Evolutionary conservation across 2,797 vertebrate genomes (phyloP), one percentile per base, ranked within the genome.

Genomic region (Pangasius sanitwongsei): DNA sequence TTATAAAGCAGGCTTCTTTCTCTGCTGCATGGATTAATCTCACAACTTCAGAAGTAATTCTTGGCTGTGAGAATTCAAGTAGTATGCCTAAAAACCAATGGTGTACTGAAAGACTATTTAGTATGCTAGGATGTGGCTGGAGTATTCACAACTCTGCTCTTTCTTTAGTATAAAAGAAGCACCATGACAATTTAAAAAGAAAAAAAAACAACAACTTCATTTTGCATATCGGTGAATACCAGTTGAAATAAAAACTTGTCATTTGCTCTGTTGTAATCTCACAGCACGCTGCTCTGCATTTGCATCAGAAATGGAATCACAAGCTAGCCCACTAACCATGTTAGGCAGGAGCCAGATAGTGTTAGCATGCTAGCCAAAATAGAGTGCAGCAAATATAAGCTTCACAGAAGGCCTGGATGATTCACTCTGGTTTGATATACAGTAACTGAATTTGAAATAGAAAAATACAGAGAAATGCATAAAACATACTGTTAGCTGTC

Each of bases 1-100:
- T 48, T 28, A 8, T 65, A 67, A 84, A 67, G 41, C 61, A 48
- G 83, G 44, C 63, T 53, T 69, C 9, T 16, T 84, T 69, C 83
- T 53, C 83, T 31, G 41, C 61, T 34, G 28, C 83, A 50, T 48
- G 41, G 63, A 84, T 84, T 84, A 69, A n/a, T 69, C 63, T 84
- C 44, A 31, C 37, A 6, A 11, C 44, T 84, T 53, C 41, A 84
- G 44, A 69, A 18, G 57, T 31, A 37, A 34, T 81, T 81, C 53
- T 57, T 18, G 53, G 31, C 78, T 57, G n/a, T 34, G 31, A 81
- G n/a, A 69, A 50, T 63, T 63, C 57, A 44, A 6, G 25, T 67
- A n/a, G 25, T 83, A 31, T 67, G 48, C 2, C 63, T 50, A 67
- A 84, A 83, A 84, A 50, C 28, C 83, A 50, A 31, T 20, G 16